phyloP scores from a whole-genome alignment of 1,140 invertebrate genomes.

The Lepeophtheirus salmonis region DNA sequence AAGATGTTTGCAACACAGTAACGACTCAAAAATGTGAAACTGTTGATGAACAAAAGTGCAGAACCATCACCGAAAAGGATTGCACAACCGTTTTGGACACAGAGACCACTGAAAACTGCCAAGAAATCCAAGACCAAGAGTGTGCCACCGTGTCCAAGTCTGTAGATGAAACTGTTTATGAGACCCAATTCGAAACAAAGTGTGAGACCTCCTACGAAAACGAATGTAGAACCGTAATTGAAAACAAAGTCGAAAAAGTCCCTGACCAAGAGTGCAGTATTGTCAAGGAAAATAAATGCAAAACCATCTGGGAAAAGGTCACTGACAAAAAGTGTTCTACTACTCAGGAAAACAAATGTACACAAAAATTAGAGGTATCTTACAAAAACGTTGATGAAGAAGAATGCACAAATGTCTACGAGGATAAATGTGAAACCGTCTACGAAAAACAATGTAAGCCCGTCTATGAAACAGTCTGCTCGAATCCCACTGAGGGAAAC shows the following conservation, averaged over 20 bases:
- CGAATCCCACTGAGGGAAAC: background rate
- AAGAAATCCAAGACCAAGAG: background rate
- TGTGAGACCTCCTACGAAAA: background rate
- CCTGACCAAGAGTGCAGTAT: slow-evolving; percentile 12
- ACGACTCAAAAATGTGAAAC: background rate
- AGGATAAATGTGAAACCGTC: slow-evolving; percentile 6
- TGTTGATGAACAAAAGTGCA: slow-evolving; percentile 5
- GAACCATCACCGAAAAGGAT: background rate
- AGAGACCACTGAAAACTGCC: background rate
- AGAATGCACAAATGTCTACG: slow-evolving; percentile 7
- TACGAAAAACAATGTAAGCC: background rate
- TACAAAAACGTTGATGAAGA: slow-evolving; percentile 1
- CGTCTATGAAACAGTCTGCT: slow-evolving; percentile 8
- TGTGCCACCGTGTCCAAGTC: background rate
- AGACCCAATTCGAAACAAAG: slow-evolving; percentile 1
- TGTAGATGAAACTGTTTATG: background rate
- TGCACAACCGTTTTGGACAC: slow-evolving; percentile 3
- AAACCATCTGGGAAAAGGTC: background rate
- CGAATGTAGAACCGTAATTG: slow-evolving; percentile 5
- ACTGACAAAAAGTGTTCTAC: slow-evolving; percentile 6
- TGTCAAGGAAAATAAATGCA: slow-evolving; percentile 9
- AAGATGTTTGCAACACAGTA: slow-evolving; percentile 1
- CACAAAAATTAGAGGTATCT: background rate
- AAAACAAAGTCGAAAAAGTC: background rate
- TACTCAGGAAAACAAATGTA: background rate